Conservation (phyloP, 1,140 invertebrate genomes). For the Drosophila nasuta region DNA sequence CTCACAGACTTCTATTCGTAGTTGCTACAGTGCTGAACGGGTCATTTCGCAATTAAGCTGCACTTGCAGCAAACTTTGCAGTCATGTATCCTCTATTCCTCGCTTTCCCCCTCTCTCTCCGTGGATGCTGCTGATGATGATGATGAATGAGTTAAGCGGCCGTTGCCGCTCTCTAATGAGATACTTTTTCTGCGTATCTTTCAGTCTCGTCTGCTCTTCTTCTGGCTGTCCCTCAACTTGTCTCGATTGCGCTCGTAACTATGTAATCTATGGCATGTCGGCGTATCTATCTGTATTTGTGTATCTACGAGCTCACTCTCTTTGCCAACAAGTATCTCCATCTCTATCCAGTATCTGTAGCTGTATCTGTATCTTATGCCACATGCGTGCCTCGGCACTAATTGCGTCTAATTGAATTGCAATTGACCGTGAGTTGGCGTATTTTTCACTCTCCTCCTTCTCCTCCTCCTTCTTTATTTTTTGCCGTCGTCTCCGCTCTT, state of each 20-base stretch:
- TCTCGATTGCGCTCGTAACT: constrained; percentile 51
- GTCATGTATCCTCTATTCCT: constrained; percentile 19
- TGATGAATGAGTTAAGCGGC: constrained; percentile 82
- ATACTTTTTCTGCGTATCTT: constrained; percentile 68
- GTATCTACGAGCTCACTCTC: background rate
- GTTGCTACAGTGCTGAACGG: constrained; percentile 45
- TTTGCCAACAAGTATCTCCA: constrained; percentile 5
- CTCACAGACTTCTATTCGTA: constrained; percentile 8
- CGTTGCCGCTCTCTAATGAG: constrained; percentile 76
- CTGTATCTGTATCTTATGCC: constrained; percentile 20
- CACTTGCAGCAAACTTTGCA: constrained; percentile 35
- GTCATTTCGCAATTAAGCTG: constrained; percentile 79
- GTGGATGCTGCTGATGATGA: constrained; percentile 51
- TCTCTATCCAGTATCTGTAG: constrained; percentile 38
- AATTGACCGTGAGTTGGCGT: constrained; percentile 82
- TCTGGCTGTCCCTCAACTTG: constrained; percentile 13
- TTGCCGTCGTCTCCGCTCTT: constrained; percentile 55
- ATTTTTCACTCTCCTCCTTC: constrained; percentile 64
- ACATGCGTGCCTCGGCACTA: constrained; percentile 74
- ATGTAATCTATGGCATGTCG: constrained; percentile 78
- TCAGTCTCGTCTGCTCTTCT: constrained; percentile 18
- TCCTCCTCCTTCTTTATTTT: background rate
- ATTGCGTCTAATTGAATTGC: constrained; percentile 83
- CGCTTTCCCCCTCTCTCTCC: background rate
- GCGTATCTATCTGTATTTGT: constrained; percentile 25